These are phyloP conservation scores for Antennarius striatus DNA, from an alignment of 2,113 vertebrate species.

Conservation along the genomic window DNA sequence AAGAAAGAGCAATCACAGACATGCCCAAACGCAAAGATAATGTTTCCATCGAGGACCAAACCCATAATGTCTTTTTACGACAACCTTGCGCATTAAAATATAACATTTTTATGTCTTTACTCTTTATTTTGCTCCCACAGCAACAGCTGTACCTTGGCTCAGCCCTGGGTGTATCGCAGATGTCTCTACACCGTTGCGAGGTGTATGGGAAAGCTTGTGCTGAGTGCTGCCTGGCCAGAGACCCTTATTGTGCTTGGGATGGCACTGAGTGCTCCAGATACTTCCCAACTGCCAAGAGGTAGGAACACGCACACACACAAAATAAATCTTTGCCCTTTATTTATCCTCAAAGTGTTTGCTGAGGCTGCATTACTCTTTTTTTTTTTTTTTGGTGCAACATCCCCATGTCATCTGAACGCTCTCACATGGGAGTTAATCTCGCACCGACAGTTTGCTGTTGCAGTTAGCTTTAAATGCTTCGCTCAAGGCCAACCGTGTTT, in stretches of 20 bases:
- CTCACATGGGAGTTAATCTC: slow-evolving; percentile 50
- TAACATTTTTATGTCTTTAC: slow-evolving; percentile 28
- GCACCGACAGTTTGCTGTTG: slow-evolving; percentile 44
- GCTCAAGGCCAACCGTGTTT: slow-evolving; percentile 34
- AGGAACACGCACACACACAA: slow-evolving; percentile 29
- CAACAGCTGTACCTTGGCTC: slow-evolving; percentile 98
- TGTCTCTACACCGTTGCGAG: slow-evolving; percentile 94
- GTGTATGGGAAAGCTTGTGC: slow-evolving; percentile 96
- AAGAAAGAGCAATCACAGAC: slow-evolving; percentile 10
- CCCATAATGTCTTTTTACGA: slow-evolving; percentile 11
- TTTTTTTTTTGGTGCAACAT: slow-evolving; percentile 29
- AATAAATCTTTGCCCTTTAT: slow-evolving; percentile 39
- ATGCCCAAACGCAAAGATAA: slow-evolving; percentile 30
- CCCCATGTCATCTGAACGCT: slow-evolving; percentile 26
- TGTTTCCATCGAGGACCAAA: slow-evolving; percentile 30
- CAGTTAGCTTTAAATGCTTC: slow-evolving; percentile 34
- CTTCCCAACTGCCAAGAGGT: slow-evolving; percentile 98
- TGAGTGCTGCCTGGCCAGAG: slow-evolving; percentile 96
- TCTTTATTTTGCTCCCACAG: slow-evolving; percentile 76
- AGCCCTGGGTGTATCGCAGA: slow-evolving; percentile 88
- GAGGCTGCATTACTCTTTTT: slow-evolving; percentile 12
- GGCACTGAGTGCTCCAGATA: slow-evolving; percentile 94
- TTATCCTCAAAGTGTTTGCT: slow-evolving; percentile 24
- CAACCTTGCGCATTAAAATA: slow-evolving; percentile 7
- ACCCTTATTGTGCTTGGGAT: slow-evolving; percentile 98